phyloP scores from a whole-genome alignment of 2,113 vertebrate species.

The Pampusana beccarii region DNA sequence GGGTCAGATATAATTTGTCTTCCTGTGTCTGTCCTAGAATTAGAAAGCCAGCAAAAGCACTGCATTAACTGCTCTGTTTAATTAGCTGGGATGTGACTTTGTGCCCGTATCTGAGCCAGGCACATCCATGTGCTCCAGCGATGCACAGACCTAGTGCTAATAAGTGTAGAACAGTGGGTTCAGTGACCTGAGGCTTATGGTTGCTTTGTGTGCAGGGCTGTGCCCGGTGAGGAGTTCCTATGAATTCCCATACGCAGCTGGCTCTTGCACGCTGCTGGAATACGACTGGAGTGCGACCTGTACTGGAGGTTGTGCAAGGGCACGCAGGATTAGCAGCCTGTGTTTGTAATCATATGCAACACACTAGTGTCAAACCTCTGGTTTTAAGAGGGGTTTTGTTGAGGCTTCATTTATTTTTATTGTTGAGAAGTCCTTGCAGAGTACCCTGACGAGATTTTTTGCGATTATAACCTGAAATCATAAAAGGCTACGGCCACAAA shows the following conservation, averaged over 20 bases:
- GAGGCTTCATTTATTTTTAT: background rate
- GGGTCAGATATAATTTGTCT: background rate
- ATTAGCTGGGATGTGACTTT: background rate
- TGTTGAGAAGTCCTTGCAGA: background rate
- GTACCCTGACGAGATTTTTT: background rate
- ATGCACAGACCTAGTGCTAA: background rate
- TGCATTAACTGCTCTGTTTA: background rate
- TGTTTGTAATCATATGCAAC: accelerated
- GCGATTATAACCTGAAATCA: background rate
- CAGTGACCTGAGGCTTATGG: background rate
- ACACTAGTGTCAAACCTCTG: background rate
- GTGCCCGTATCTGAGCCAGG: background rate
- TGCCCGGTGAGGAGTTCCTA: background rate
- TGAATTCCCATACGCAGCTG: background rate
- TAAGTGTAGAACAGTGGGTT: background rate
- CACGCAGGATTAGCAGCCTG: background rate
- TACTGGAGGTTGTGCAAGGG: background rate
- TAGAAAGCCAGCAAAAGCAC: background rate
- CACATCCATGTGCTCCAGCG: background rate
- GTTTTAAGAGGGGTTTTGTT: background rate
- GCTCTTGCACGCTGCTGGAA: background rate
- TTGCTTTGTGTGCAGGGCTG: background rate
- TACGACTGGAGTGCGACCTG: background rate
- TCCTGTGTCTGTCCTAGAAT: background rate
- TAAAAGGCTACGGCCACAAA: background rate